phyloP scores from a whole-genome alignment of 2,797 vertebrate species.

The Intellagama lesueurii region DNA sequence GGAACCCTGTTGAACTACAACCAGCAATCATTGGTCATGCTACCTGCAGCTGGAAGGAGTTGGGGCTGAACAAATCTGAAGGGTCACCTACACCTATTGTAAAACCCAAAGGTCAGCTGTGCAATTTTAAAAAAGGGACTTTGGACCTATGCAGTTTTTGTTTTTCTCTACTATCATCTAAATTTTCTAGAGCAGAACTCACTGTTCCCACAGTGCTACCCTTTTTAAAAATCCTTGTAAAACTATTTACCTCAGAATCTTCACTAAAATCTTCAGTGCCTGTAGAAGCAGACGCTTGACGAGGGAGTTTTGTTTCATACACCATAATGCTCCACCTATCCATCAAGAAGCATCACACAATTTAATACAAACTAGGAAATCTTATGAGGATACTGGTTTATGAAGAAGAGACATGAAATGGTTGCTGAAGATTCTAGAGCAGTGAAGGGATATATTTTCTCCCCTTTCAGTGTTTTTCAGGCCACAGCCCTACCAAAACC shows the following conservation, averaged over 20 bases:
- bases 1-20: not conserved
- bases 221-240: constrained; percentile 3
- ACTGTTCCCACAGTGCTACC: not conserved
- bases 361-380: constrained; percentile 10
- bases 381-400: not conserved
- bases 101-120: not conserved
- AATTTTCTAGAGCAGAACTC: not conserved
- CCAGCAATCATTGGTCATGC: not conserved
- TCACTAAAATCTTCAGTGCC: constrained; percentile 90
- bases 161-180: not conserved
- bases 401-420: not conserved
- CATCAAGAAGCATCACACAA: constrained; percentile 43
- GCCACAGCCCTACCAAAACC: too few species aligned
- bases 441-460: not conserved
- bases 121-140: not conserved
- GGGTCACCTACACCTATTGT: not conserved
- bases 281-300: constrained; percentile 85
- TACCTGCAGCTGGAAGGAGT: not conserved
- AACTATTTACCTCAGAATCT: constrained; percentile 87
- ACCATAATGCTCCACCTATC: constrained; percentile 98
- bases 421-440: not conserved
- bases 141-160: not conserved
- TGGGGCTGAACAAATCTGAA: not conserved
- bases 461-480: too few species aligned
- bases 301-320: constrained; percentile 93